Evolutionary conservation across 2,888 invertebrate species (phyloP).

Genomic region (Mellilla xanthometata): DNA sequence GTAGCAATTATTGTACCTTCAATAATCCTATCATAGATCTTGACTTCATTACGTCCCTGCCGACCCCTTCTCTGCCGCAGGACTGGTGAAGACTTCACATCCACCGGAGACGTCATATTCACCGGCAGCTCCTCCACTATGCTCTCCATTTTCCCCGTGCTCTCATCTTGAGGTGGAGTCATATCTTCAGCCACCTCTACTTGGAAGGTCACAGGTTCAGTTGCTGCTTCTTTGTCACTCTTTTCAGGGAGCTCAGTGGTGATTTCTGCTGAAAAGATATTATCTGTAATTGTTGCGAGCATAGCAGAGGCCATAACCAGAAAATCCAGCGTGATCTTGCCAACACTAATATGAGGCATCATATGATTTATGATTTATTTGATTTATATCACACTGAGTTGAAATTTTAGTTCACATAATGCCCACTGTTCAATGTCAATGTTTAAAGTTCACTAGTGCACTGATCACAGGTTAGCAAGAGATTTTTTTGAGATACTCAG

Average conservation of each 20-base stretch:
- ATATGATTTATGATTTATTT: too few species aligned
- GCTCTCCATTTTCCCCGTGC: constrained; percentile 35
- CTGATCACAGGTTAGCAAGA: too few species aligned
- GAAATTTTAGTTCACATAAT: too few species aligned
- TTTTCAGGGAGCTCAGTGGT: neutral
- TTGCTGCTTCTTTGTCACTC: neutral
- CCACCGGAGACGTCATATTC: constrained; percentile 37
- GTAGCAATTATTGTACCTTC: constrained; percentile 52
- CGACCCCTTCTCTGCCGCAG: constrained; percentile 65
- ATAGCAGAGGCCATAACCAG: too few species aligned
- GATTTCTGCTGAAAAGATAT: neutral
- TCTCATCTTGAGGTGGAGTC: constrained; percentile 17
- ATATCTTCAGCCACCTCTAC: constrained; percentile 22
- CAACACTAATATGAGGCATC: too few species aligned
- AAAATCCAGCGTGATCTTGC: too few species aligned
- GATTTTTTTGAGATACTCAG: too few species aligned
- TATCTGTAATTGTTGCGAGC: neutral
- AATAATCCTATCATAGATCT: constrained; percentile 76
- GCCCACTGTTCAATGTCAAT: too few species aligned
- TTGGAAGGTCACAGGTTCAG: constrained; percentile 12
- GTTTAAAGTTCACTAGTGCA: too few species aligned
- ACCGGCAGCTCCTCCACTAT: constrained; percentile 44
- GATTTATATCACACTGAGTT: too few species aligned
- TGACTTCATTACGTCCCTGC: constrained; percentile 72
- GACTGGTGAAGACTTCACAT: constrained; percentile 67